These are phyloP conservation scores for Xestoiulus laeticollis DNA, from an alignment of 2,888 invertebrate genomes.

Conservation along the genomic window DNA sequence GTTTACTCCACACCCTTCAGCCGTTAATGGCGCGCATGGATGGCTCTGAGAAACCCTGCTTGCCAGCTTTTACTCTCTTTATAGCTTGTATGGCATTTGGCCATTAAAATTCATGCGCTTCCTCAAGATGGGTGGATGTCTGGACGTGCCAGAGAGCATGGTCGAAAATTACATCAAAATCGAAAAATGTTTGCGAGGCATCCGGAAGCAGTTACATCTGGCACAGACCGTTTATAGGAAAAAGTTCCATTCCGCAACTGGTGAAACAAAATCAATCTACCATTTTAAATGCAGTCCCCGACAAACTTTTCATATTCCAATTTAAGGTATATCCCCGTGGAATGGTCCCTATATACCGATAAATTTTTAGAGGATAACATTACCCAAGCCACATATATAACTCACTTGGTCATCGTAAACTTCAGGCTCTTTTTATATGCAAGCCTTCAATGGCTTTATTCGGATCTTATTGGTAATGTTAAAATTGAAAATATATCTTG, in stretches of 20 bases:
- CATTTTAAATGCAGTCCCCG: too few species aligned
- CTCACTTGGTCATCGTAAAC: too few species aligned
- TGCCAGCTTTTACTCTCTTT: background rate
- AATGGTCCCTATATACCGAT: too few species aligned
- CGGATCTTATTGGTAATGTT: too few species aligned
- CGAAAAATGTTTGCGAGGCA: background rate
- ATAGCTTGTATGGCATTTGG: constrained; percentile 12
- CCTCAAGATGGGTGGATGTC: background rate
- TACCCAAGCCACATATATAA: too few species aligned
- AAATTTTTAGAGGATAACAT: too few species aligned
- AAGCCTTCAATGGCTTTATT: too few species aligned
- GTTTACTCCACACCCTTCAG: background rate
- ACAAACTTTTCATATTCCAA: too few species aligned
- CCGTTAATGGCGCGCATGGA: background rate
- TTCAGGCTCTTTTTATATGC: too few species aligned
- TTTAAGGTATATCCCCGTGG: too few species aligned
- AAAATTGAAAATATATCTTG: too few species aligned
- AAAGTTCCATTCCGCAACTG: background rate
- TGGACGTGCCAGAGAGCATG: background rate
- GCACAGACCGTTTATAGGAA: background rate
- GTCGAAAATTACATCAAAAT: constrained; percentile 7
- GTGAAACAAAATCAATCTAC: too few species aligned
- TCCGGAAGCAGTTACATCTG: background rate
- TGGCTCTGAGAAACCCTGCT: background rate
- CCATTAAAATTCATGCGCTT: constrained; percentile 25